Percentiles rank a stretch among this genome's conserved stretches.
Conservation (phyloP, 2,113 vertebrate species). For the Isurus oxyrinchus region DNA sequence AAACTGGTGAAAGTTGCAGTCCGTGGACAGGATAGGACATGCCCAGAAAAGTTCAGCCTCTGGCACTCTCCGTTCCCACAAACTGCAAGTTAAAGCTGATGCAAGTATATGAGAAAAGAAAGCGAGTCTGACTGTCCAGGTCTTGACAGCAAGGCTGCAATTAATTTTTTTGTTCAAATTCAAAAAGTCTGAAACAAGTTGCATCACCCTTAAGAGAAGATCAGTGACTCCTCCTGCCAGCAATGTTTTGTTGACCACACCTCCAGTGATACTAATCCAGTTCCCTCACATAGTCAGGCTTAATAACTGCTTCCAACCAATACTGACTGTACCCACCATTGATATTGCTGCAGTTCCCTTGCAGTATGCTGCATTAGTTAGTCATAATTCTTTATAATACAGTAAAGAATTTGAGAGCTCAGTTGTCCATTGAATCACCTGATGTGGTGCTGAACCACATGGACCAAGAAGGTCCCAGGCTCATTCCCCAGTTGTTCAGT, state of each 20-base stretch:
- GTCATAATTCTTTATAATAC: not conserved
- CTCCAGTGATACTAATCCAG: not conserved
- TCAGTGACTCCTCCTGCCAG: not conserved
- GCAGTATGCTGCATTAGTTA: not conserved
- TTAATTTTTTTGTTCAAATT: not conserved
- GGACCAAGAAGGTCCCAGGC: not conserved
- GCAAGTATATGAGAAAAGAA: not conserved
- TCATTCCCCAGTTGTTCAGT: not conserved
- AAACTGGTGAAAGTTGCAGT: not conserved
- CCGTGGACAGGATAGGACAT: not conserved
- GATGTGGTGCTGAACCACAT: not conserved
- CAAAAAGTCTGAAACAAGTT: not conserved
- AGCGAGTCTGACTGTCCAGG: not conserved
- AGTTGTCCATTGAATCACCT: not conserved
- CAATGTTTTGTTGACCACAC: not conserved
- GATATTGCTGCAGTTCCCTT: not conserved
- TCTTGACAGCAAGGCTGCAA: not conserved
- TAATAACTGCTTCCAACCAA: not conserved
- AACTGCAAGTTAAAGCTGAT: not conserved
- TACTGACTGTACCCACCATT: not conserved
- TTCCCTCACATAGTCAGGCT: not conserved
- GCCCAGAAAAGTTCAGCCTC: not conserved
- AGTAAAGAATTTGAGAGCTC: not conserved
- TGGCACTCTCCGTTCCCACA: not conserved
- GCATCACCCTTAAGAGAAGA: not conserved